Evolutionary conservation across 2,113 vertebrate species (phyloP).

Genomic region (Piaya cayana): DNA sequence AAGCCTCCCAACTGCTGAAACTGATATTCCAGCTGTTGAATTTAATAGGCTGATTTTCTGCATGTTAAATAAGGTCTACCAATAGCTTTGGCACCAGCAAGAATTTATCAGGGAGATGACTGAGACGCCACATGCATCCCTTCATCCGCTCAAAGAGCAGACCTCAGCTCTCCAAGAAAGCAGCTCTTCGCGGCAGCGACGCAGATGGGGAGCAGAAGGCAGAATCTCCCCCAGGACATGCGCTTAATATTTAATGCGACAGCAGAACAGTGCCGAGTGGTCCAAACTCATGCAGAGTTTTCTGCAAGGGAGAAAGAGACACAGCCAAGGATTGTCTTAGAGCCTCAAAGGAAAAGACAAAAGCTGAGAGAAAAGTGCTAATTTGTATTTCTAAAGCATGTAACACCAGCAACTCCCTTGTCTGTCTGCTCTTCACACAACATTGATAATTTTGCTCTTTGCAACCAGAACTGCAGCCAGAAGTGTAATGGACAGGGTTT

Average conservation of each 20-base stretch:
- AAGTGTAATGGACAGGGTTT: not conserved
- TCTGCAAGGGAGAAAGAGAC: not conserved
- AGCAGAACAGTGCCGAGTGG: not conserved
- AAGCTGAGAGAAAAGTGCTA: not conserved
- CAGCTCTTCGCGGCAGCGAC: not conserved
- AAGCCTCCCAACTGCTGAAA: not conserved
- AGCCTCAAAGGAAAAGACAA: not conserved
- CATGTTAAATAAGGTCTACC: not conserved
- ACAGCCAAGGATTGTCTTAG: not conserved
- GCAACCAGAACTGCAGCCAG: not conserved
- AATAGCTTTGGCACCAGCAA: not conserved
- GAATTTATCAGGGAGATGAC: fast-evolving
- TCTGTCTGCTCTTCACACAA: not conserved
- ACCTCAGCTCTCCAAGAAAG: not conserved
- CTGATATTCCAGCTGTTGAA: fast-evolving
- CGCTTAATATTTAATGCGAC: not conserved
- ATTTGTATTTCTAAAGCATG: not conserved
- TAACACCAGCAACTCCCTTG: not conserved
- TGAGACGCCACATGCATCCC: not conserved
- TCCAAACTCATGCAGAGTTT: not conserved
- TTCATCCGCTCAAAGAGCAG: not conserved
- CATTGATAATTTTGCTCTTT: not conserved
- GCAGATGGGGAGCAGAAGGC: constrained; percentile 47
- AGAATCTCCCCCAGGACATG: constrained; percentile 6
- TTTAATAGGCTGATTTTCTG: fast-evolving